phyloP scores from a whole-genome alignment of 1,140 invertebrate species.

The Calliphora vicina region DNA sequence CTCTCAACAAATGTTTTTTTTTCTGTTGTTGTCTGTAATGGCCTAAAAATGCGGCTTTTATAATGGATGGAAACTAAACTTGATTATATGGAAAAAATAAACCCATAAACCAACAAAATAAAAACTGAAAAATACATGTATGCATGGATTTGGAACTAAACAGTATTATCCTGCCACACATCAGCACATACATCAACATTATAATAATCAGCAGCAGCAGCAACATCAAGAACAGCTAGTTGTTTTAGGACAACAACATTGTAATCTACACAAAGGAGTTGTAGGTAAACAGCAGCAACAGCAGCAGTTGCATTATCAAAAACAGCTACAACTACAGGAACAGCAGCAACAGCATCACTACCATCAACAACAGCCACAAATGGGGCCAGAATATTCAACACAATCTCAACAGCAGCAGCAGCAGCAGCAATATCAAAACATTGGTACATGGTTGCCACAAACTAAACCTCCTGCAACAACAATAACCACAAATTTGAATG shows the following conservation, averaged over 20 bases:
- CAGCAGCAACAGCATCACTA: conserved; percentile 50
- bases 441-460: not conserved
- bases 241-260: not conserved
- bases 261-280: not conserved
- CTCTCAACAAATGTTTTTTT: not conserved
- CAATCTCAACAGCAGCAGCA: conserved; percentile 37
- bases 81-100: conserved; percentile 23
- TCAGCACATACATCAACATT: conserved; percentile 54
- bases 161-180: conserved; percentile 55
- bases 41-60: conserved; percentile 1
- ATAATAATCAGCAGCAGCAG: conserved; percentile 32
- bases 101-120: conserved; percentile 12
- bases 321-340: conserved; percentile 41
- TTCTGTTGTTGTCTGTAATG: conserved; percentile 9
- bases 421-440: conserved; percentile 8
- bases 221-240: conserved; percentile 44
- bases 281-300: conserved; percentile 36
- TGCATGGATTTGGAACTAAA: not conserved
- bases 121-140: conserved; percentile 35
- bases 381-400: not conserved
- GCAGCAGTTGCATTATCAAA: conserved; percentile 35
- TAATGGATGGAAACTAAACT: not conserved
- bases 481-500: not conserved
- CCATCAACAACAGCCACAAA: conserved; percentile 37
- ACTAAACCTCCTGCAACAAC: not conserved